phyloP scores from a whole-genome alignment of 1,140 invertebrate genomes.

The Tyrophagus putrescentiae region DNA sequence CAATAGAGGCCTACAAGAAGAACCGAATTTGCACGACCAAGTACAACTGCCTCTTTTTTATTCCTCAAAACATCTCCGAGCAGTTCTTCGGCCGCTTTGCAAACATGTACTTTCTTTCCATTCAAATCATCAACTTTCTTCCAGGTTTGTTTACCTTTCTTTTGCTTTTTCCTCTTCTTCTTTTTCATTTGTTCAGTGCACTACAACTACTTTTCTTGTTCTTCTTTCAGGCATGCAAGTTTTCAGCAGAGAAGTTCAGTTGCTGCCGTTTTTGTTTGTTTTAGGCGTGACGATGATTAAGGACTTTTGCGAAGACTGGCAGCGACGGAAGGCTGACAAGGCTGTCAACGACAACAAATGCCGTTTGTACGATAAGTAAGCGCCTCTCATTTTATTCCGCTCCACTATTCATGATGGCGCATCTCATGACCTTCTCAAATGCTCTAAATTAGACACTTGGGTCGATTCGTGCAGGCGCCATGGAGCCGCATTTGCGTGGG shows the following conservation, averaged over 20 bases:
- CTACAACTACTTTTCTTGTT: too few relatives aligned
- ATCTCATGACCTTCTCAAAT: constrained; percentile 25
- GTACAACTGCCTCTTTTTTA: constrained; percentile 80
- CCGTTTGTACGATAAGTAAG: constrained; percentile 75
- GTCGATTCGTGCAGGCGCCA: constrained; percentile 62
- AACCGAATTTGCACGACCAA: constrained; percentile 86
- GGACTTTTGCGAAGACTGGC: constrained; percentile 86
- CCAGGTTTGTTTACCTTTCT: constrained; percentile 38
- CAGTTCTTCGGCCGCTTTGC: constrained; percentile 95
- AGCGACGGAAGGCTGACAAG: constrained; percentile 72
- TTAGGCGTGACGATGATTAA: constrained; percentile 90
- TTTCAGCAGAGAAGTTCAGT: constrained; percentile 58
- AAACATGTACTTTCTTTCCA: constrained; percentile 95
- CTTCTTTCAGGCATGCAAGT: constrained; percentile 41
- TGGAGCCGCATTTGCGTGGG: constrained; percentile 79
- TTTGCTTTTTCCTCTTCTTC: constrained; percentile 44
- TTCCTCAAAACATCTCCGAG: constrained; percentile 91
- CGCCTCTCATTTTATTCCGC: constrained; percentile 27
- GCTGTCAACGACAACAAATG: constrained; percentile 84
- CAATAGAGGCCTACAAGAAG: constrained; percentile 53
- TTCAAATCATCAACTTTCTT: constrained; percentile 87
- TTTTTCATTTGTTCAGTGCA: constrained; percentile 76
- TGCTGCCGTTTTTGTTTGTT: constrained; percentile 72
- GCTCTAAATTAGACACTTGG: constrained; percentile 48
- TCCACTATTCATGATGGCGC: too few relatives aligned